phyloP scores from a whole-genome alignment of 2,888 invertebrate genomes.

The Oscheius sp. region DNA sequence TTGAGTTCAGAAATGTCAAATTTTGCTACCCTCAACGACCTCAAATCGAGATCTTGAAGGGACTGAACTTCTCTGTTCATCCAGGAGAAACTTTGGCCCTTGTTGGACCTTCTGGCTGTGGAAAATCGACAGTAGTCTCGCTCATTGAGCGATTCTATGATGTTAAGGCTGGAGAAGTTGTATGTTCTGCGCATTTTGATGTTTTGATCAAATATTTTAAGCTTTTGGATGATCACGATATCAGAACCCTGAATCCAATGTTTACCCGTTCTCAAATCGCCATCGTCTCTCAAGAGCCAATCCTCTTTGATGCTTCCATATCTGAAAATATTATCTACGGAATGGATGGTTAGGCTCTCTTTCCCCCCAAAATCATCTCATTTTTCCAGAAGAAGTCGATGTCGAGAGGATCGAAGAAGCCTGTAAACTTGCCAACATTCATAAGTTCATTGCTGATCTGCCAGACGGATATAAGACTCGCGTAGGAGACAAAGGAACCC shows the following conservation, averaged over 20 bases:
- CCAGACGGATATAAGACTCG: slow-evolving; percentile 71
- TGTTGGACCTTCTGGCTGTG: slow-evolving; percentile 72
- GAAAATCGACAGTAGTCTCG: slow-evolving; percentile 72
- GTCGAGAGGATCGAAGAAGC: slow-evolving; percentile 57
- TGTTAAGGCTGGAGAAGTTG: slow-evolving; percentile 78
- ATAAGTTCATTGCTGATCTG: slow-evolving; percentile 71
- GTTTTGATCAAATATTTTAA: slow-evolving; percentile 20
- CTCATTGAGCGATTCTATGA: slow-evolving; percentile 84
- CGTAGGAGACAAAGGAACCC: slow-evolving; percentile 71
- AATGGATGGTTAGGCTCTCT: slow-evolving; percentile 42
- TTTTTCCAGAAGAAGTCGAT: slow-evolving; percentile 29
- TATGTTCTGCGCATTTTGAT: slow-evolving; percentile 54
- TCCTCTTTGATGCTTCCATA: slow-evolving; percentile 73
- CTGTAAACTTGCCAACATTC: slow-evolving; percentile 72
- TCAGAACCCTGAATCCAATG: slow-evolving; percentile 71
- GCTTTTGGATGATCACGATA: slow-evolving; percentile 69
- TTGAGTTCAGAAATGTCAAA: slow-evolving; percentile 60
- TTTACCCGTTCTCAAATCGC: slow-evolving; percentile 83
- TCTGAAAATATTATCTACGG: slow-evolving; percentile 66
- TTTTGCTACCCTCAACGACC: slow-evolving; percentile 71
- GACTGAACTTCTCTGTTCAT: slow-evolving; percentile 42
- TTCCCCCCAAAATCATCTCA: slow-evolving; percentile 32
- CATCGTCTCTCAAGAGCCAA: slow-evolving; percentile 90
- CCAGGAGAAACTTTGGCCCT: slow-evolving; percentile 42
- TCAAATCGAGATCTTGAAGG: slow-evolving; percentile 47